Evolutionary conservation across 2,113 vertebrate species (phyloP).

Genomic region (Pongo abelii): DNA sequence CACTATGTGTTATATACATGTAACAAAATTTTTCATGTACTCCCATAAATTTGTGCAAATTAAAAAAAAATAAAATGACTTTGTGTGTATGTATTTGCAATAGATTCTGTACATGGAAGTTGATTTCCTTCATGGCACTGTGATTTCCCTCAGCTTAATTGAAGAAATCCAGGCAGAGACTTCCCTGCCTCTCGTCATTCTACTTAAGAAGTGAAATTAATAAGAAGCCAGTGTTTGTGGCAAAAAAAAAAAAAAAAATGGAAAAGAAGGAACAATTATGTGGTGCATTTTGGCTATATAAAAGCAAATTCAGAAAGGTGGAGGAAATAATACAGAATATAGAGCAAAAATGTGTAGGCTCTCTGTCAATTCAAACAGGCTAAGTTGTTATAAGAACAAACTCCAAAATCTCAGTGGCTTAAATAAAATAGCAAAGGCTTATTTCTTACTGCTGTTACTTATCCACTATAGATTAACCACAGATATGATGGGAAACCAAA

Average conservation of each 20-base stretch:
- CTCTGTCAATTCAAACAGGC: not conserved
- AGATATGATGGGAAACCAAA: not conserved
- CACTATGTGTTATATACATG: not conserved
- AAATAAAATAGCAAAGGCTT: not conserved
- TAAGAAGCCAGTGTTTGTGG: not conserved
- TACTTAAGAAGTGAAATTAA: slow-evolving; percentile 20
- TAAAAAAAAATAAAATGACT: not conserved
- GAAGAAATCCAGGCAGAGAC: not conserved
- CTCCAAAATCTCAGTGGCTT: not conserved
- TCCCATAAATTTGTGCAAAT: not conserved
- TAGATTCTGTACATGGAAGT: not conserved
- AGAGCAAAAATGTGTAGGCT: not conserved
- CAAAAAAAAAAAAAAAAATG: not conserved
- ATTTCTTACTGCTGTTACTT: not conserved
- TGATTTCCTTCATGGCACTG: not conserved
- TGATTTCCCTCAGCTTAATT: not conserved
- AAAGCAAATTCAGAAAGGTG: not conserved
- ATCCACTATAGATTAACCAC: not conserved
- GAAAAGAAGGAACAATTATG: not conserved
- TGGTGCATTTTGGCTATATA: not conserved
- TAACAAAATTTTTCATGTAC: not conserved
- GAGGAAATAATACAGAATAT: not conserved
- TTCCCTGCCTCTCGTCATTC: not conserved
- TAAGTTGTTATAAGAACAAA: not conserved
- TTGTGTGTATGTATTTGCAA: not conserved